Percentiles rank a stretch among this genome's conserved stretches.
Evolutionary conservation across 64 coral and sea anemone genomes (phyloP).

Genomic region (Pocillopora verrucosa): DNA sequence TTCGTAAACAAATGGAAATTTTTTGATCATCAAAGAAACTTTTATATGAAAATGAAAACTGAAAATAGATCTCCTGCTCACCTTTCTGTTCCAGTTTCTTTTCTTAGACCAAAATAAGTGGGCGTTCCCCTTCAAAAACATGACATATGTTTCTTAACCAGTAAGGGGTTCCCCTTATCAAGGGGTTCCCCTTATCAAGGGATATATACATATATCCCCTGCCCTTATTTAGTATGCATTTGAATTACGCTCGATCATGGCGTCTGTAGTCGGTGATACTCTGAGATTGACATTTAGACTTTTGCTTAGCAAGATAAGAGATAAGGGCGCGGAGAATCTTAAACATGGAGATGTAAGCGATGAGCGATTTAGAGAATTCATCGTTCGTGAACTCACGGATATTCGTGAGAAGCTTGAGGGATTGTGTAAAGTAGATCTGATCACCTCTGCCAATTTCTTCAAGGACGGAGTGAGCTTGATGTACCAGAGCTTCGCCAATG

Average conservation of each 20-base stretch:
- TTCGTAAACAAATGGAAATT: too few relatives aligned
- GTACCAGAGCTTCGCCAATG: conserved; percentile 45
- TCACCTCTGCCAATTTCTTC: conserved; percentile 54
- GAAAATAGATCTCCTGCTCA: too few relatives aligned
- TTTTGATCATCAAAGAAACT: too few relatives aligned
- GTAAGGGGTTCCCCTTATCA: too few relatives aligned
- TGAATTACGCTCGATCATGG: conserved; percentile 21
- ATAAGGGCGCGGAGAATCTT: conserved; percentile 49
- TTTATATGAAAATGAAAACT: too few relatives aligned
- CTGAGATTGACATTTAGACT: conserved; percentile 60
- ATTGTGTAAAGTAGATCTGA: conserved; percentile 57
- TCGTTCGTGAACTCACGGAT: conserved; percentile 66
- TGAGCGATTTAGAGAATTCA: conserved; percentile 69
- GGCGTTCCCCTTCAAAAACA: too few relatives aligned
- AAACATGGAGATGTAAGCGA: conserved; percentile 70
- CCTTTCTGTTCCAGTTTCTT: too few relatives aligned
- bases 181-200: not conserved
- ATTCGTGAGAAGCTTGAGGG: conserved; percentile 76
- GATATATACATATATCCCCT: not conserved
- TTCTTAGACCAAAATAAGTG: too few relatives aligned
- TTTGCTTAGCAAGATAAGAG: conserved; percentile 65
- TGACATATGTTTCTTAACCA: too few relatives aligned
- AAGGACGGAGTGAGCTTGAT: conserved; percentile 70
- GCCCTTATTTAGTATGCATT: not conserved
- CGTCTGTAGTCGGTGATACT: conserved; percentile 42